Percentiles rank a stretch among this genome's conserved stretches.
Conservation (phyloP, 2,797 vertebrate species). For the Arrhamphus sclerolepis region DNA sequence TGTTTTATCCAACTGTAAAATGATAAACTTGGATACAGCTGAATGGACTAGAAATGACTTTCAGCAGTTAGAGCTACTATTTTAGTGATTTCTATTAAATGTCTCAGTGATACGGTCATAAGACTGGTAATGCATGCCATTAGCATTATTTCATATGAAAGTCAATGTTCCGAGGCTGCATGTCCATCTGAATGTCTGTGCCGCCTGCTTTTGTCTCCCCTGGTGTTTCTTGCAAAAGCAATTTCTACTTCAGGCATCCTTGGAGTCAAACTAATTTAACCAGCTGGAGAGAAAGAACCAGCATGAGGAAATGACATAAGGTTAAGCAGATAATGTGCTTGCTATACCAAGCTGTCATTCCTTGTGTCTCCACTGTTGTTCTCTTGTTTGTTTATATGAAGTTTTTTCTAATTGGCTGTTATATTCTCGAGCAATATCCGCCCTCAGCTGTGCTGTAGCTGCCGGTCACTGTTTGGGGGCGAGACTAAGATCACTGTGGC, state of each 20-base stretch:
- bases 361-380: slow-evolving; percentile 28
- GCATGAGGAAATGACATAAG: slow-evolving; percentile 74
- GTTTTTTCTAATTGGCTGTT: slow-evolving; percentile 52
- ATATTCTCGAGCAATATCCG: slow-evolving; percentile 44
- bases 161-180: slow-evolving; percentile 29
- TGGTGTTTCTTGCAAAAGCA: slow-evolving; percentile 59
- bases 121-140: slow-evolving; percentile 40
- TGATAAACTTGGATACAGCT: slow-evolving; percentile 5
- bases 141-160: slow-evolving; percentile 29
- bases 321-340: slow-evolving; percentile 76
- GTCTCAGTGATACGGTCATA: slow-evolving; percentile 50
- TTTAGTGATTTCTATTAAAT: slow-evolving; percentile 58
- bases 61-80: slow-evolving; percentile 1
- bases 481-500: slow-evolving; percentile 67
- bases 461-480: slow-evolving; percentile 48
- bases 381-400: slow-evolving; percentile 57
- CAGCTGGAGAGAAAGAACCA: slow-evolving; percentile 67
- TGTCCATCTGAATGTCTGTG: slow-evolving; percentile 27
- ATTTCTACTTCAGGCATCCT: slow-evolving; percentile 69
- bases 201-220: slow-evolving; percentile 41
- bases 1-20: slow-evolving; percentile 15
- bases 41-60: slow-evolving; percentile 15
- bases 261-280: slow-evolving; percentile 74
- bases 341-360: slow-evolving; percentile 63
- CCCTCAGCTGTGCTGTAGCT: slow-evolving; percentile 31